Evolutionary conservation across 2,113 vertebrate genomes (phyloP).

Genomic region (Otocyon megalotis): DNA sequence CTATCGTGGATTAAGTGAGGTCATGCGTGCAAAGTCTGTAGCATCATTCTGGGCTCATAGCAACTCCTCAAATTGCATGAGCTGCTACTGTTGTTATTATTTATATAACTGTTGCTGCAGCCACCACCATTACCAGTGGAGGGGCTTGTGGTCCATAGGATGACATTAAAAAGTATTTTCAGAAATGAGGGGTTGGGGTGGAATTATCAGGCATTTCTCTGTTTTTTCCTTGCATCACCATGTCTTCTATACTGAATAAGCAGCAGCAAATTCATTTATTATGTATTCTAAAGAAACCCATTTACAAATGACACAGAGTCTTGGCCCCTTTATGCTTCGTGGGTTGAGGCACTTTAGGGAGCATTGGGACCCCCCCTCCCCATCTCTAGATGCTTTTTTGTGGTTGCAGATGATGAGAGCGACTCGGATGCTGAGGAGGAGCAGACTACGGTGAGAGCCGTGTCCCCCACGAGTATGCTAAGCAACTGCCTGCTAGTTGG

Average conservation of each 20-base stretch:
- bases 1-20: background rate
- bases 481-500: background rate
- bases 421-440: slow-evolving; percentile 98
- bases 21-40: background rate
- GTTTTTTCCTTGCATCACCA: background rate
- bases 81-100: background rate
- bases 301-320: background rate
- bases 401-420: slow-evolving; percentile 94
- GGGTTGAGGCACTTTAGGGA: background rate
- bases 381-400: background rate
- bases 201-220: background rate
- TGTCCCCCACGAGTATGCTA: too few relatives aligned
- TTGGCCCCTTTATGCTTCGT: background rate
- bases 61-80: background rate
- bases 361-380: background rate
- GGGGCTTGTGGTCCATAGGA: background rate
- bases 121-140: background rate
- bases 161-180: background rate
- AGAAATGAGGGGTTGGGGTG: background rate
- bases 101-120: background rate
- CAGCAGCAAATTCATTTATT: background rate
- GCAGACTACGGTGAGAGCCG: slow-evolving; percentile 94
- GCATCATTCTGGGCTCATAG: background rate
- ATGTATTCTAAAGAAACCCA: slow-evolving; percentile 45
- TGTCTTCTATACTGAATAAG: slow-evolving; percentile 27